Percentiles rank a stretch among this genome's conserved stretches.
These are phyloP conservation scores for Stegostoma tigrinum DNA, from an alignment of 2,113 vertebrate genomes.

Conservation along the genomic window DNA sequence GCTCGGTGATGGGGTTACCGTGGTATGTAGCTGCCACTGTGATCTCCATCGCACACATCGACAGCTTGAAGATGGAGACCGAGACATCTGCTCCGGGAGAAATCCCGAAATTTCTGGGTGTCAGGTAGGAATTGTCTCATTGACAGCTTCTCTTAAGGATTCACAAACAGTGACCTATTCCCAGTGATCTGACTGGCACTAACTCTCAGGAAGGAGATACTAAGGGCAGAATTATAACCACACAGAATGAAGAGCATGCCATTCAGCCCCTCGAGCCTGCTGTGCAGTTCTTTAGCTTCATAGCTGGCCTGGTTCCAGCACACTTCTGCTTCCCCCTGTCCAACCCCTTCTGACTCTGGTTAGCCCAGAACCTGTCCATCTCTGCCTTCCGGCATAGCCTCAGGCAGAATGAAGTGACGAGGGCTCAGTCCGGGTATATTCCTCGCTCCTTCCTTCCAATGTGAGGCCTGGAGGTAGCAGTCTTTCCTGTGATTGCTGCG, in stretches of 20 bases:
- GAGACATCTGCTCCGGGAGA: slow-evolving; percentile 94
- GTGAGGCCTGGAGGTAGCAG: not conserved
- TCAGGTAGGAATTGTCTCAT: slow-evolving; percentile 63
- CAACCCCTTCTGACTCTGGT: no score
- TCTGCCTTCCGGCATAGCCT: no score
- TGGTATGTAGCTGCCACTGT: slow-evolving; percentile 98
- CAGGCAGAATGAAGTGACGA: not conserved
- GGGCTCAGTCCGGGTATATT: not conserved
- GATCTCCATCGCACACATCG: slow-evolving; percentile 96
- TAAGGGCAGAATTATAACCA: not conserved
- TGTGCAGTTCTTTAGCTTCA: not conserved
- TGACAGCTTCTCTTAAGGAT: slow-evolving; percentile 14
- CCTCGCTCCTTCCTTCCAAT: not conserved
- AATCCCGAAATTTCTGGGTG: slow-evolving; percentile 92
- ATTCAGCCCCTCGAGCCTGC: not conserved
- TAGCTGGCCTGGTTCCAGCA: not conserved
- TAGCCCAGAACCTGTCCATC: no score
- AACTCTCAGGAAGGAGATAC: not conserved
- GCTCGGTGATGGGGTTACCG: slow-evolving; percentile 93
- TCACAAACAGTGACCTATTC: not conserved
- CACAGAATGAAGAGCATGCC: no score
- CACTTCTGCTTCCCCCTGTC: no score
- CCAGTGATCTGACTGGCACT: not conserved
- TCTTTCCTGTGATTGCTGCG: not conserved
- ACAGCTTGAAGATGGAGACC: slow-evolving; percentile 98